Evolutionary conservation across 2,888 invertebrate species (phyloP).

Genomic region (Ectemnius lituratus): DNA sequence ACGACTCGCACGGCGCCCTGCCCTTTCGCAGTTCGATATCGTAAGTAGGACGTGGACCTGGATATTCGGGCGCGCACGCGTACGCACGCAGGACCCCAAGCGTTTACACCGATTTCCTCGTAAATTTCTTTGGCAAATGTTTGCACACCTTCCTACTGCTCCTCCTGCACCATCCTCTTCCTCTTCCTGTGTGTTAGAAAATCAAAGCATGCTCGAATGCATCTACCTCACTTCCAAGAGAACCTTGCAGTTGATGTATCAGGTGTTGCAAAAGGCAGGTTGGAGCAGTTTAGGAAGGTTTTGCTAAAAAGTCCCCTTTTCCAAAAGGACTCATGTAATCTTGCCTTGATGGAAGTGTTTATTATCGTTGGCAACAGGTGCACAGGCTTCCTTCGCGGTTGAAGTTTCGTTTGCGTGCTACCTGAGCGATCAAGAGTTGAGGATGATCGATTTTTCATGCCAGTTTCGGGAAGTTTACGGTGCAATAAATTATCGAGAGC

Average conservation of each 20-base stretch:
- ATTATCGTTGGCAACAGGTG: conserved; percentile 55
- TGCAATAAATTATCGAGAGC: neutral
- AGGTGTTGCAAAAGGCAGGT: too few relatives aligned
- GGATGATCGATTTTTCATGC: conserved; percentile 10
- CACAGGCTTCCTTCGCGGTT: conserved; percentile 19
- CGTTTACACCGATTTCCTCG: conserved; percentile 24
- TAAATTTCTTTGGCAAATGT: conserved; percentile 24
- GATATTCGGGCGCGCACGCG: conserved; percentile 34
- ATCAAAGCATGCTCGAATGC: neutral
- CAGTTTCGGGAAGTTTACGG: neutral
- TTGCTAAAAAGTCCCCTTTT: too few relatives aligned
- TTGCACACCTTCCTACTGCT: neutral
- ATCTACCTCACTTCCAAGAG: too few relatives aligned
- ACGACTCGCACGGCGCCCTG: conserved; percentile 44
- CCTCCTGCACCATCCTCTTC: too few relatives aligned
- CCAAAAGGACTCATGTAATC: too few relatives aligned
- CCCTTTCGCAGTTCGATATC: conserved; percentile 68
- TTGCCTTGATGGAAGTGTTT: conserved; percentile 9
- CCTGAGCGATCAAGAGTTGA: neutral
- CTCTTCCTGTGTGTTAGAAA: too few relatives aligned
- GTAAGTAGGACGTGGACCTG: conserved; percentile 73
- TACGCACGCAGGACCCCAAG: conserved; percentile 9
- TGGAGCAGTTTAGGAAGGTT: too few relatives aligned
- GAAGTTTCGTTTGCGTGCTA: conserved; percentile 8
- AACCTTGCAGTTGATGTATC: too few relatives aligned